Base-by-base conservation (phyloP, 2,113 vertebrate genomes). In the Todiramphus chloris region DNA sequence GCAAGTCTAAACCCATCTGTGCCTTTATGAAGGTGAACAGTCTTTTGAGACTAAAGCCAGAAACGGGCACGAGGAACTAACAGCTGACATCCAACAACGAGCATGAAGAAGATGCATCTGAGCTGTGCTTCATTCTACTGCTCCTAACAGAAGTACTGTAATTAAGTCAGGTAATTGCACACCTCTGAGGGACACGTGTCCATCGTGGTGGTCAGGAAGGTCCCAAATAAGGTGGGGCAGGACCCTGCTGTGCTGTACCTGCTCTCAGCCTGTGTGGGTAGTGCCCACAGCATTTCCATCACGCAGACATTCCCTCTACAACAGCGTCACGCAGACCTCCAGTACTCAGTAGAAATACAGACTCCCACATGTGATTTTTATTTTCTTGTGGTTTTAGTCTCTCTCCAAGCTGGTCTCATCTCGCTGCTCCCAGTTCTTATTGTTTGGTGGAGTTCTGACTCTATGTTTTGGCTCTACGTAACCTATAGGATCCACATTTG, bases 391-490 rank as follows among this genome's bases (percentile, higher is more conserved):
- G 50, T 51, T 51, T 51, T 51, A 53, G 66, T 63, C 67, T 77
- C 59, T 68, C 43, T 48, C 66, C 16, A 50, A 39, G 24, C 27
- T 76, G 48, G 11, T 44, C 62, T n/a, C 51, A 62, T 50, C 55
- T 56, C 6, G 1, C 24, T 50, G 51, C n/a, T 14, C 21, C 11
- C 16, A 53, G 48, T 73, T 59, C 70, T 84, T 53, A 28, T 31
- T 72, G 5, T 39, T 81, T 20, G 12, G 33, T 35, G 33, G 14
- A n/a, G n/a, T n/a, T n/a, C n/a, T n/a, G n/a, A n/a, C n/a, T n/a
- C n/a, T n/a, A n/a, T n/a, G n/a, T n/a, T n/a, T n/a, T 35, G 33
- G 14, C 33, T 82, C 44, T 37, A 39, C 0, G 0, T 33, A 70
- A 83, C 46, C 5, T 6, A 16, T 1, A 35, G 10, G 17, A 81